Evolutionary conservation across 2,113 vertebrate genomes (phyloP).

Genomic region (Symphodus melops): DNA sequence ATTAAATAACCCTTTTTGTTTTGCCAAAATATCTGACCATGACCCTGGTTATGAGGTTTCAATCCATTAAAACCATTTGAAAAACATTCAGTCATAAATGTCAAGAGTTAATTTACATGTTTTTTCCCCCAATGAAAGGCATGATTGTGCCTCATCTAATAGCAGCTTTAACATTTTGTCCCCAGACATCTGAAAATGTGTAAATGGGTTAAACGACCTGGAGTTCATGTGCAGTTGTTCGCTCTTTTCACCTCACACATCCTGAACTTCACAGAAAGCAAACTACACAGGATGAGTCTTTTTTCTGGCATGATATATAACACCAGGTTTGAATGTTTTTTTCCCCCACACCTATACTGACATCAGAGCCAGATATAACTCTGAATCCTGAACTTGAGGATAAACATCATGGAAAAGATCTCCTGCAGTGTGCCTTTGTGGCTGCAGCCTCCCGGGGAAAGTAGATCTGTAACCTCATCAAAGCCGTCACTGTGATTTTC

Average conservation of each 20-base stretch:
- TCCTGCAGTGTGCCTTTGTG: conserved; percentile 14
- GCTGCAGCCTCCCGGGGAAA: conserved; percentile 45
- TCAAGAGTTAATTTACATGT: background rate
- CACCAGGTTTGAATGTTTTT: background rate
- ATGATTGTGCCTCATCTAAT: background rate
- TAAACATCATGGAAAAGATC: conserved; percentile 42
- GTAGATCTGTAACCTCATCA: conserved; percentile 56
- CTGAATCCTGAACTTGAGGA: conserved; percentile 24
- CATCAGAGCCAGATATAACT: conserved; percentile 7
- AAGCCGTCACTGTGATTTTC: conserved; percentile 20
- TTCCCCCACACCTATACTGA: conserved; percentile 12
- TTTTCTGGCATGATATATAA: background rate
- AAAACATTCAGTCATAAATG: conserved; percentile 29
- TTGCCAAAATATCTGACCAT: background rate
- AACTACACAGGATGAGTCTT: background rate
- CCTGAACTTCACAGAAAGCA: background rate
- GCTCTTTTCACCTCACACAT: background rate
- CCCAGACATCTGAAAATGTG: background rate
- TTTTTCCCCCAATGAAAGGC: background rate
- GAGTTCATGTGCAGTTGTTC: conserved; percentile 4
- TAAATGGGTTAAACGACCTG: background rate
- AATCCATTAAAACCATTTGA: conserved; percentile 17
- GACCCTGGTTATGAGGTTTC: background rate
- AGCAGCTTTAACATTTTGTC: conserved; percentile 9
- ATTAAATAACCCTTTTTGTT: background rate